Conservation (phyloP, 2,797 vertebrate genomes). For the Dicrostonyx torquatus region DNA sequence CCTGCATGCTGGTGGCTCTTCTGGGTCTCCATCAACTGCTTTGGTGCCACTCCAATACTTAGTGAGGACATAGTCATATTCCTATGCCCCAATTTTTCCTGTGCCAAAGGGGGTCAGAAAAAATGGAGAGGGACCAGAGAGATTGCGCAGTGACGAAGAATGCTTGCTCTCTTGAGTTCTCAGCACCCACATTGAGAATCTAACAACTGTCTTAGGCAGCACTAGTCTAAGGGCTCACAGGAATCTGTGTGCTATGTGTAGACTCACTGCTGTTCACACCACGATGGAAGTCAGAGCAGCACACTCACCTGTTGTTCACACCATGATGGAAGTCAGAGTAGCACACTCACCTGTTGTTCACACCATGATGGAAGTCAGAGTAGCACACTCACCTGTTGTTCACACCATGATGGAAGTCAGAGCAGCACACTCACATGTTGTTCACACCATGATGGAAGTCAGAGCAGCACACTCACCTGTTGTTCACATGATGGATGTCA, state of each 20-base stretch:
- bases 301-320: too few relatives aligned
- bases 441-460: too few relatives aligned
- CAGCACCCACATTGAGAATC: background rate
- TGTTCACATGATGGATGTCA: too few relatives aligned
- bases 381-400: background rate
- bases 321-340: too few relatives aligned
- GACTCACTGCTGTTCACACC: too few relatives aligned
- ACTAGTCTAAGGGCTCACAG: fast-evolving
- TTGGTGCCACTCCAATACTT: background rate
- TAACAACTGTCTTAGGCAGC: background rate
- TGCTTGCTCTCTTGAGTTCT: background rate
- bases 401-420: background rate
- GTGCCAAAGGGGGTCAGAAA: background rate
- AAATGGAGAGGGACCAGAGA: background rate
- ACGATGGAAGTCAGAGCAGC: too few relatives aligned
- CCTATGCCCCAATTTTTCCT: background rate
- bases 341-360: too few relatives aligned
- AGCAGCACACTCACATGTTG: background rate
- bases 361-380: too few relatives aligned
- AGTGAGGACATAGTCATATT: background rate
- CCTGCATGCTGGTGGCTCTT: background rate
- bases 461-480: too few relatives aligned
- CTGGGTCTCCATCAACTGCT: background rate
- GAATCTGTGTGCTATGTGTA: background rate
- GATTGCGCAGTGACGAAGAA: background rate